Evolutionary conservation across 2,113 vertebrate genomes (phyloP).

Genomic region (Oenanthe melanoleuca): DNA sequence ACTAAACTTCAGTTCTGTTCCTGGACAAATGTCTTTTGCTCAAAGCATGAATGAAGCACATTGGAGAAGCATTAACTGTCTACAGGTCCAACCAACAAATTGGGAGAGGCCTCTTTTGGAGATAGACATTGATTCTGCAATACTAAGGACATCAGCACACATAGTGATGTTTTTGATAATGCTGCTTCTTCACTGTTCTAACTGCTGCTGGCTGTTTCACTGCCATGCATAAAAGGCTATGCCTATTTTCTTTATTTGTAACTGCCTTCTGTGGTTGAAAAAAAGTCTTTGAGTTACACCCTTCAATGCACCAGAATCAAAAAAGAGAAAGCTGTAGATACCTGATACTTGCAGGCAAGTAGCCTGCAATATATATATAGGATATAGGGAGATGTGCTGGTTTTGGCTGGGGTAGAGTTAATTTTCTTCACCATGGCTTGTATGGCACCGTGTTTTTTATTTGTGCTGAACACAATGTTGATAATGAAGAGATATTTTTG

Average conservation of each 20-base stretch:
- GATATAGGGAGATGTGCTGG: background rate
- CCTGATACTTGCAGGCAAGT: background rate
- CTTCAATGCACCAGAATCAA: background rate
- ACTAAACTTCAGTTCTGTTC: background rate
- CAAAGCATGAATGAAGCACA: accelerated
- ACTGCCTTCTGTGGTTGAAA: background rate
- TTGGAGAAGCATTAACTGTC: background rate
- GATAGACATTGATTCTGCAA: background rate
- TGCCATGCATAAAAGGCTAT: background rate
- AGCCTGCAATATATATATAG: no score
- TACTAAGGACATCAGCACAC: background rate
- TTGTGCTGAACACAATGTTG: background rate
- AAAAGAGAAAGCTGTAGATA: background rate
- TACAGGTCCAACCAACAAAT: background rate
- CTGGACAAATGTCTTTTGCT: background rate
- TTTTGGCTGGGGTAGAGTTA: background rate
- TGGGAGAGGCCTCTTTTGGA: background rate
- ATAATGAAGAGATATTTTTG: background rate
- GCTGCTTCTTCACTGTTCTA: background rate
- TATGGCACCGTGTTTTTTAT: background rate
- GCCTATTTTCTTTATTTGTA: background rate
- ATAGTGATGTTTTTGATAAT: background rate
- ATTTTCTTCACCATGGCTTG: background rate
- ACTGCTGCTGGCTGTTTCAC: background rate
- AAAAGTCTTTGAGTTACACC: background rate